These are phyloP conservation scores for Megamerina dolium DNA, from an alignment of 2,888 invertebrate species.

Conservation along the genomic window DNA sequence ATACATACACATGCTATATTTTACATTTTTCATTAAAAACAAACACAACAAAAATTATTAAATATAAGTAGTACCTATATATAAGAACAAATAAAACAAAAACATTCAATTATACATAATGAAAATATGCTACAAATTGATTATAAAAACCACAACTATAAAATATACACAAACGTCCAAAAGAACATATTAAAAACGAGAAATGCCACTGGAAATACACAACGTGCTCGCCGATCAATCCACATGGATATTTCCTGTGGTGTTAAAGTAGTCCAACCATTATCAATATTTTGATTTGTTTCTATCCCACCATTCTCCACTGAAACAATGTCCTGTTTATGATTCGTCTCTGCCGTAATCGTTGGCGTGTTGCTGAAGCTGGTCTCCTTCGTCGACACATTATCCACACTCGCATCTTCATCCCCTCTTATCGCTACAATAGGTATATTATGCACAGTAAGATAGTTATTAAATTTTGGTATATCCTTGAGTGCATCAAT, in stretches of 20 bases:
- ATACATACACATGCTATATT: too few species aligned
- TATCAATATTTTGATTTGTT: slow-evolving; percentile 28
- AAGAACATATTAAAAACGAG: slow-evolving; percentile 73
- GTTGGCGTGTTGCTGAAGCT: slow-evolving; percentile 17
- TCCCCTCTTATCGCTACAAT: slow-evolving; percentile 33
- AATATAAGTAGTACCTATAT: too few species aligned
- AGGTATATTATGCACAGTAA: slow-evolving; percentile 59
- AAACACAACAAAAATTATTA: too few species aligned
- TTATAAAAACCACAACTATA: slow-evolving; percentile 23
- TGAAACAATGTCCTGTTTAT: slow-evolving; percentile 28
- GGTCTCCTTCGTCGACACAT: slow-evolving; percentile 15
- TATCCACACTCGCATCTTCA: slow-evolving; percentile 17
- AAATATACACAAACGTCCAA: slow-evolving; percentile 68
- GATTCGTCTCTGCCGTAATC: slow-evolving; percentile 5
- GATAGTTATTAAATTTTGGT: slow-evolving; percentile 60
- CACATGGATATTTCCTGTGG: slow-evolving; percentile 83
- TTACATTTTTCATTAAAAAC: too few species aligned
- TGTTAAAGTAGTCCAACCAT: slow-evolving; percentile 76
- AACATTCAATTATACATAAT: background rate
- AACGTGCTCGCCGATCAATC: slow-evolving; percentile 71
- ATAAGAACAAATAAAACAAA: too few species aligned
- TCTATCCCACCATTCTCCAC: slow-evolving; percentile 44
- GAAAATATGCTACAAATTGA: too few species aligned
- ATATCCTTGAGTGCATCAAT: slow-evolving; percentile 36
- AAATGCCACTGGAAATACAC: slow-evolving; percentile 72